phyloP scores from a whole-genome alignment of 2,797 vertebrate genomes.

The Cryptoprocta ferox region DNA sequence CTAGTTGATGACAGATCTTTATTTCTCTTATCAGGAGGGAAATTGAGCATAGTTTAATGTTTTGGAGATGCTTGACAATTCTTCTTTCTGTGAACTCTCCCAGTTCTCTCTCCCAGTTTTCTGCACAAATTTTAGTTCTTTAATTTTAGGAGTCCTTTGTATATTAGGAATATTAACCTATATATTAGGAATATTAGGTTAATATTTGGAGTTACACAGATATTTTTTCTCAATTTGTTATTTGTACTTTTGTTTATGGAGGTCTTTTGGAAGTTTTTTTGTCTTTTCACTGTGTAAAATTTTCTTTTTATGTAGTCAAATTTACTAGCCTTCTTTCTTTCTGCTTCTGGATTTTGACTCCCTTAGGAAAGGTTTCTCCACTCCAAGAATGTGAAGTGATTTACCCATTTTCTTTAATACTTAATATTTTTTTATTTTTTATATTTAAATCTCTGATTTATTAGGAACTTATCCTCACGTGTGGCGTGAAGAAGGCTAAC shows the following conservation, averaged over 20 bases:
- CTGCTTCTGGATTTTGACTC: neutral
- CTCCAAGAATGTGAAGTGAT: neutral
- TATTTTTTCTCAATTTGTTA: neutral
- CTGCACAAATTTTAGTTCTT: neutral
- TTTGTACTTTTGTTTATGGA: neutral
- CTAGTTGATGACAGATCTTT: neutral
- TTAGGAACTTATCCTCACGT: neutral
- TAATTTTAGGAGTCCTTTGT: neutral
- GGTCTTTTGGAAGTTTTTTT: neutral
- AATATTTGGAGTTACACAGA: too few species aligned
- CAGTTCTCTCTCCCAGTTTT: neutral
- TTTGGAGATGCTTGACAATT: neutral
- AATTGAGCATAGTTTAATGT: neutral
- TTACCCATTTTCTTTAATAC: neutral
- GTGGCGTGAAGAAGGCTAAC: neutral
- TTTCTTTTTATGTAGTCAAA: conserved; percentile 12
- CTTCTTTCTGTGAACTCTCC: neutral
- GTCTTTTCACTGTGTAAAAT: neutral
- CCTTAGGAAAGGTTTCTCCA: neutral
- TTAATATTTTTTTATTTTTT: neutral
- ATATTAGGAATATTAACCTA: neutral
- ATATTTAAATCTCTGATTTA: conserved; percentile 26
- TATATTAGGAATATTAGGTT: too few species aligned
- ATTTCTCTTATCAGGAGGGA: neutral
- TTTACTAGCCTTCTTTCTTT: neutral